Evolutionary conservation across 2,113 vertebrate species (phyloP).

Genomic region (Holacanthus passer): DNA sequence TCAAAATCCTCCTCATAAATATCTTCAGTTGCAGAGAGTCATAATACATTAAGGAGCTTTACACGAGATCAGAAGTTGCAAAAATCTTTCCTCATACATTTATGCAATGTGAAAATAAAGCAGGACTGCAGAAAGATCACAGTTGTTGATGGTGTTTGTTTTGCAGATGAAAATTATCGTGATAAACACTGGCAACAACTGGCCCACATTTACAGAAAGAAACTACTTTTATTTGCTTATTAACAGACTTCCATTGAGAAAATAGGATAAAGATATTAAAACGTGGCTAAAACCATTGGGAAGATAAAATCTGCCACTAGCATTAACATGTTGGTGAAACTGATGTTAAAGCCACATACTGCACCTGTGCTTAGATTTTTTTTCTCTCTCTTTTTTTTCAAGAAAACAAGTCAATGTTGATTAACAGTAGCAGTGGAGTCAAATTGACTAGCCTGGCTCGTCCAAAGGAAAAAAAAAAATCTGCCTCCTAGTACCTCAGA

Average conservation of each 20-base stretch:
- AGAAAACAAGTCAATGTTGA: not conserved
- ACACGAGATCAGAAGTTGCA: not conserved
- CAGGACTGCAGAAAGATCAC: not conserved
- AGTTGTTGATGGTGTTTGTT: not conserved
- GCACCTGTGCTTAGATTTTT: too few relatives aligned
- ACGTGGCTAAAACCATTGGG: not conserved
- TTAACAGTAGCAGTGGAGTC: not conserved
- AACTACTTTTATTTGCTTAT: not conserved
- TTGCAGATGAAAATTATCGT: not conserved
- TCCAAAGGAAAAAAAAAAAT: too few relatives aligned
- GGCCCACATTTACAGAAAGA: not conserved
- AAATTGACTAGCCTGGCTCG: not conserved
- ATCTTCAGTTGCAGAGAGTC: not conserved
- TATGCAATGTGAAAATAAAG: not conserved
- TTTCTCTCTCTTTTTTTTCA: not conserved
- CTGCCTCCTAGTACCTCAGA: not conserved
- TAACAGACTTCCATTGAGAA: not conserved
- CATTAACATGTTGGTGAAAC: not conserved
- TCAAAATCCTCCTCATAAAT: not conserved
- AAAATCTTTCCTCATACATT: slow-evolving; percentile 26
- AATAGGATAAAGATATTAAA: not conserved
- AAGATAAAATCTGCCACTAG: not conserved
- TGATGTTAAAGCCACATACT: not conserved
- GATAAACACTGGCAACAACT: not conserved
- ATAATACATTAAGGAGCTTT: not conserved